phyloP scores from a whole-genome alignment of 2,888 invertebrate species.

The Diogma glabrata region DNA sequence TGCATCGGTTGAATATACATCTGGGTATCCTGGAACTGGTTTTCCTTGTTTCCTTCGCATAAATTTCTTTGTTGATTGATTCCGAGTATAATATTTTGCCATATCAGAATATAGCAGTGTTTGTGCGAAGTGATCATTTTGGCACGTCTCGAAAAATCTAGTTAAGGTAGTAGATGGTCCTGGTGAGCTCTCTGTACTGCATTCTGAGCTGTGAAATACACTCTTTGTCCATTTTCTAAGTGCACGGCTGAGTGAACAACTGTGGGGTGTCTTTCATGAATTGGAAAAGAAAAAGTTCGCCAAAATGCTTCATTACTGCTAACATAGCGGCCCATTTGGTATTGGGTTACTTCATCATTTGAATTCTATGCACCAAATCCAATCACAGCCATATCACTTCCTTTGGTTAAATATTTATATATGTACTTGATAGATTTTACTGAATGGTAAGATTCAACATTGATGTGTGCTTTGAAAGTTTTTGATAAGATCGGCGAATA shows the following conservation, averaged over 20 bases:
- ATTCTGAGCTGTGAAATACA: conserved; percentile 1
- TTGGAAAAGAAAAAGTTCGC: conserved; percentile 2
- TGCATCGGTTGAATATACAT: too few species aligned
- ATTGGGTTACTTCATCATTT: too few species aligned
- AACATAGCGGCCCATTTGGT: too few species aligned
- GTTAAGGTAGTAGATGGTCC: conserved; percentile 3
- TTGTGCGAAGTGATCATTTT: conserved; percentile 1
- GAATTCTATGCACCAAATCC: too few species aligned
- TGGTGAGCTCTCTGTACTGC: too few species aligned
- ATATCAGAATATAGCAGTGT: neutral
- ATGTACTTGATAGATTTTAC: too few species aligned
- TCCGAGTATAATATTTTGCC: neutral
- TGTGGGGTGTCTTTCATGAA: conserved; percentile 8
- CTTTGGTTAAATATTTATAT: too few species aligned
- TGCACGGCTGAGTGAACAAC: conserved; percentile 10
- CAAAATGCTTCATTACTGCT: too few species aligned
- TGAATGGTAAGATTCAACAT: conserved; percentile 25
- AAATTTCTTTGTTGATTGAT: neutral
- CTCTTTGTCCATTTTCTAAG: conserved; percentile 1
- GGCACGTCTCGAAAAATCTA: conserved; percentile 1
- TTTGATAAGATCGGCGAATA: conserved; percentile 23
- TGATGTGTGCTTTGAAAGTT: conserved; percentile 23
- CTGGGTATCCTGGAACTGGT: neutral
- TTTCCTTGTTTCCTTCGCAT: conserved; percentile 3
- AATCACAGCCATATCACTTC: too few species aligned